These are phyloP conservation scores for Lacerta agilis DNA, from an alignment of 2,797 vertebrate species.

Conservation along the genomic window DNA sequence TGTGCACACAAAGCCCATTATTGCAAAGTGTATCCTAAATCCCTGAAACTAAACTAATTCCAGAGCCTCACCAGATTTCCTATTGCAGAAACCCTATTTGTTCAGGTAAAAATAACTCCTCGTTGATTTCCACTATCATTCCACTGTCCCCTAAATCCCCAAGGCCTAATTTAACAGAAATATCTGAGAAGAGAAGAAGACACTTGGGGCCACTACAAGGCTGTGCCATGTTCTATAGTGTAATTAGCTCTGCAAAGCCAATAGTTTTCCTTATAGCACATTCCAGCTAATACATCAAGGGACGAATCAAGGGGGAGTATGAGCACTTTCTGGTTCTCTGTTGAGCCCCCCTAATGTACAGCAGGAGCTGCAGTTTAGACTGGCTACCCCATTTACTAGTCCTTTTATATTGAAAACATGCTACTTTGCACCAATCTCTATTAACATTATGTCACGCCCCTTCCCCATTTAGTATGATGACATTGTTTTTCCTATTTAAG, in stretches of 20 bases:
- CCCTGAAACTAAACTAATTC: not conserved
- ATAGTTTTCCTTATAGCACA: slow-evolving; percentile 24
- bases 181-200: slow-evolving; percentile 29
- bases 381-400: not conserved
- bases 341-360: not conserved
- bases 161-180: slow-evolving; percentile 38
- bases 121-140: slow-evolving; percentile 29
- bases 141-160: slow-evolving; percentile 17
- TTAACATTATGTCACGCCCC: not conserved
- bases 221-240: slow-evolving; percentile 5
- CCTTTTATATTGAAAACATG: not conserved
- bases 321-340: slow-evolving; percentile 10
- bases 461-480: not conserved
- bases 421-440: not conserved
- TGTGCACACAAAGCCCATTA: not conserved
- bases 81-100: not conserved
- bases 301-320: slow-evolving; percentile 15
- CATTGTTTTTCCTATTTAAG: not conserved
- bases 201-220: slow-evolving; percentile 28
- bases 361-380: not conserved
- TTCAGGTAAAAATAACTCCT: slow-evolving; percentile 43
- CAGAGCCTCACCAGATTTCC: not conserved
- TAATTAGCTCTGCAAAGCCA: slow-evolving; percentile 34
- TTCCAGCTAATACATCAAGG: slow-evolving; percentile 11
- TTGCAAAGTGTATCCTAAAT: not conserved